Evolutionary conservation across 2,888 invertebrate species (phyloP), one percentile per base, ranked within the genome.

Genomic region (Adelphocoris suturalis): DNA sequence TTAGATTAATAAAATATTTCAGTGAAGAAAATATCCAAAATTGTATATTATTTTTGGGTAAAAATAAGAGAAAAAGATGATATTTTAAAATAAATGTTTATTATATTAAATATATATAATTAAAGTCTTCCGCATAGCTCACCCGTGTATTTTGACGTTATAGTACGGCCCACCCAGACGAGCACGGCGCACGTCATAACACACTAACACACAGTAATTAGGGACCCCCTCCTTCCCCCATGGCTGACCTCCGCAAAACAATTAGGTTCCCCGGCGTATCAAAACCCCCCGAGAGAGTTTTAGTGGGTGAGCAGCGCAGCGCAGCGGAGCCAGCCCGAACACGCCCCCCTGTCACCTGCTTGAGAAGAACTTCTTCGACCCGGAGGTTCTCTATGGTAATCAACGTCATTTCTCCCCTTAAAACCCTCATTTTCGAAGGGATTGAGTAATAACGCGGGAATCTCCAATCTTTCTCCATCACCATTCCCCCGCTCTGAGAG

Each of bases 301-400:
- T 27, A 61, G 61, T 37, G 61, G 61, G 57, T 61, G 85, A 28
- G 61, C 55, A 52, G 28, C 48, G 46, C 9, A 19, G 12, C 81
- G 61, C 55, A 52, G 28, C 48, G 46, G n/a, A 19, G 46, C 81
- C 23, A n/a, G 52, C 27, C 23, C 61, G 28, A 28, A 13, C 23
- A 57, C 57, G 57, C 85, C 85, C 55, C 61, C 52, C 85, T 85
- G 85, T 85, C 85, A 85, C 85, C 85, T 85, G 57, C 55, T 52
- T 85, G 61, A 85, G 37, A 27, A 57, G 57, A 61, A 61, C 85
- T 57, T 28, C 84, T 55, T 46, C 61, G 4, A 46, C 47, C 61
- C 57, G 85, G 61, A 85, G 85, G 85, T 85, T 85, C 57, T 85
- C 37, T 61, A 85, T 61, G 85, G 57, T 61, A 85, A 85, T 85